Base-by-base conservation (phyloP, 2,888 invertebrate species). In the Herminia tarsipennalis region DNA sequence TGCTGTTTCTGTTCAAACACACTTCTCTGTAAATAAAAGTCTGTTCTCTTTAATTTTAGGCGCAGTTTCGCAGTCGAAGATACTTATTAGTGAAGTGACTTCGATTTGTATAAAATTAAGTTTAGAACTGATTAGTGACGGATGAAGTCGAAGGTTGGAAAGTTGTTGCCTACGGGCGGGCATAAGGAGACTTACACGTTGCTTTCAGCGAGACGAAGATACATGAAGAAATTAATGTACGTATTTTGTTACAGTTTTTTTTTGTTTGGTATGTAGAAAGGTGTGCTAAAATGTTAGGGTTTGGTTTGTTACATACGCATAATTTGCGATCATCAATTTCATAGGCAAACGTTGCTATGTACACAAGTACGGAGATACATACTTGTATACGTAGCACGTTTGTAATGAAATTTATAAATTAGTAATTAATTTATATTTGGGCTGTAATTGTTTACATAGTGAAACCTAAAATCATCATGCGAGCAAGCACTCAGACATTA, bases 171-270 rank as follows among this genome's bases (percentile, higher is more conserved):
- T 74, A 85, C 93, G 78, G 83, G 83, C 70, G 90, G 89, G 78
- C 90, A 87, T 47, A 93, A 93, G 76, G 94, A 94, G 86, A 91
- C 93, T 33, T 94, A 94, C 78, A 93, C 93, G 12, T 86, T 92
- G 71, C 83, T 94, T 61, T 92, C 93, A 44, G 93, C 93, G 43
- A 92, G 93, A 81, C 91, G 93, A 80, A 89, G 93, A 86, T 89
- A 94, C 86, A 93, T 94, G 93, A 94, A 94, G 92, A 94, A 94
- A 79, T 78, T 93, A 83, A 88, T 92, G 94, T 94, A 93, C 89
- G 94, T 93, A 89, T 40, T 33, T 30, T 27, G 25, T 5, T 34
- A 21, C 16, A 34, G 30, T 48, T 54, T 50, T n/a, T 39, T 17
- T 24, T 34, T 27, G 18, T 41, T n/a, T n/a, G n/a, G n/a, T n/a